phyloP scores from a whole-genome alignment of 1,140 invertebrate species.

The Pseudomyrmex concolor region DNA sequence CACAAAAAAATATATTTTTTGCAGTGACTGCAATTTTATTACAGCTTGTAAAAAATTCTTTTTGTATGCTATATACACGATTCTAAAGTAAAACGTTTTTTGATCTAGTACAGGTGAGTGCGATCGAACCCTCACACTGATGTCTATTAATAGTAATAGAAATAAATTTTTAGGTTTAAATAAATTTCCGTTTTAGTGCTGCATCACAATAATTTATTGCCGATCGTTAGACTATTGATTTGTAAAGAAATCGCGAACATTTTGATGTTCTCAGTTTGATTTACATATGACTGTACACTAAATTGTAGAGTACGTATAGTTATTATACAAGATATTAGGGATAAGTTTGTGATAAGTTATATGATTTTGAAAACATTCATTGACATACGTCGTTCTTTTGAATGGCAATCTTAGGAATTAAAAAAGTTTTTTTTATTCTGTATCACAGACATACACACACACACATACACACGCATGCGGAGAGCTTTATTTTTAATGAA shows the following conservation, averaged over 20 bases:
- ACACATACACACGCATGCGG: no score
- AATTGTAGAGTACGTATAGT: not conserved
- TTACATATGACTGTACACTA: slow-evolving; percentile 2
- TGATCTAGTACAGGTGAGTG: slow-evolving; percentile 1
- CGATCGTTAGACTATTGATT: slow-evolving; percentile 24
- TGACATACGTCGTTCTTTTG: no score
- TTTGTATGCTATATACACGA: not conserved
- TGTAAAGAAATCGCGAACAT: slow-evolving; percentile 2
- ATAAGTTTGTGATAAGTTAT: slow-evolving; percentile 38
- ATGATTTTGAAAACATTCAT: not conserved
- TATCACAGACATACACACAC: no score
- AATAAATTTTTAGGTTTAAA: slow-evolving; percentile 40
- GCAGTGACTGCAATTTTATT: slow-evolving; percentile 17
- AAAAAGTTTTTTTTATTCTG: slow-evolving; percentile 24
- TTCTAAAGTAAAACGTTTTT: not conserved
- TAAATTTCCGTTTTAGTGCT: slow-evolving; percentile 16
- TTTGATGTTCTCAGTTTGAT: slow-evolving; percentile 5
- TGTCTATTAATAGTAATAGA: not conserved
- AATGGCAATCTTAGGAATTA: slow-evolving; percentile 31
- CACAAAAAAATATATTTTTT: slow-evolving; percentile 40
- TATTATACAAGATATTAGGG: slow-evolving; percentile 18
- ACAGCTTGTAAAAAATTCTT: slow-evolving; percentile 28
- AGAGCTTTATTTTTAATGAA: slow-evolving; percentile 50
- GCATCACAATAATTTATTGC: slow-evolving; percentile 46
- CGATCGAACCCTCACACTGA: slow-evolving; percentile 3